These are phyloP conservation scores for Spermophilus dauricus DNA, from an alignment of 2,113 vertebrate species.

Conservation along the genomic window DNA sequence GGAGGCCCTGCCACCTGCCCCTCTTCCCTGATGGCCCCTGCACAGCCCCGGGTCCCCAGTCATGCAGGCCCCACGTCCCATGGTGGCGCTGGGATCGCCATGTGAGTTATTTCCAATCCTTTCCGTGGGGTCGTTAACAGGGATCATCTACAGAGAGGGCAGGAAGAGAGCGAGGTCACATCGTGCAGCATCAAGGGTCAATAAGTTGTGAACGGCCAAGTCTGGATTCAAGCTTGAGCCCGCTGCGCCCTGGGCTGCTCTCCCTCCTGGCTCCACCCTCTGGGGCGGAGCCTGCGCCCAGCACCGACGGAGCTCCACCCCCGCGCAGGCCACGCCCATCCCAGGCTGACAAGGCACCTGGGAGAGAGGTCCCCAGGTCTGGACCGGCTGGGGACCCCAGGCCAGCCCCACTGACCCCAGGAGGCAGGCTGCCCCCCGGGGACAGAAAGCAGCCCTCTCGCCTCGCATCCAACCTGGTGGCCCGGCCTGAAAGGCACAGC, in stretches of 20 bases:
- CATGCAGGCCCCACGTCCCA: background rate
- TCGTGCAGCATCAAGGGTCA: background rate
- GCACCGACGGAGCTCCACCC: background rate
- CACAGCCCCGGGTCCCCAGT: no score
- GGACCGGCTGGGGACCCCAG: accelerated
- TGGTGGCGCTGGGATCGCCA: accelerated
- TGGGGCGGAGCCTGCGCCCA: no score
- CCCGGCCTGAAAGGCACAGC: background rate
- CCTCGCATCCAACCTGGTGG: background rate
- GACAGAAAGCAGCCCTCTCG: background rate
- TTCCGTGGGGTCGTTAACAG: background rate
- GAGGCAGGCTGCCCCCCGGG: accelerated
- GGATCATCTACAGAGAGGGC: background rate
- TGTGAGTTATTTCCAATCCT: background rate
- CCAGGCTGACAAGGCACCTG: background rate
- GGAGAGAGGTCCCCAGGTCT: no score
- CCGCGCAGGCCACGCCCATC: no score
- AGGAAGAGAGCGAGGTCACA: background rate
- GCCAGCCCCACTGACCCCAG: background rate
- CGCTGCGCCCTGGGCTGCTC: background rate
- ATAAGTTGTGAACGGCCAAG: background rate
- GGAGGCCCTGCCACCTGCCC: background rate
- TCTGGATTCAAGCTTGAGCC: background rate
- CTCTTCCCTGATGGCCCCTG: background rate
- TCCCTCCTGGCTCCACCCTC: background rate